Evolutionary conservation across 2,888 invertebrate genomes (phyloP), one percentile per base, ranked within the genome.

Genomic region (Catocala nupta): DNA sequence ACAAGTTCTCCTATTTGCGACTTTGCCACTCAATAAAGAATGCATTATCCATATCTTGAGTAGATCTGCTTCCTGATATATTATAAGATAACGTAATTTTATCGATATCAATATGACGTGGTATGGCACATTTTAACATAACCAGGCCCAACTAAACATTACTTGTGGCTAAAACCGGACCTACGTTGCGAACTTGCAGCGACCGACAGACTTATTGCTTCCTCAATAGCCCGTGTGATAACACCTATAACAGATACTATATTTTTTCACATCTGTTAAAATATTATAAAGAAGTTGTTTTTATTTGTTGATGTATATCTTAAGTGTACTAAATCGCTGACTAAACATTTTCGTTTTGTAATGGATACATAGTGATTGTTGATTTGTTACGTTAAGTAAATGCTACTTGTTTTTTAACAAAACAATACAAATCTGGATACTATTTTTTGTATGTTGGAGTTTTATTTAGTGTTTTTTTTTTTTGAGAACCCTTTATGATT

Each of bases 361-460:
- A 59, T 16, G 5, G 59, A 55, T 50, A 53, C 53, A 39, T 47
- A 65, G 61, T 68, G 64, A 63, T 69, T 69, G 67, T 75, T 71
- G 62, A 60, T 69, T 68, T 68, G 62, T 73, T 68, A 59, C 39
- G 47, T 71, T 70, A 66, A 63, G 48, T 39, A 39, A 59, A 52
- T 63, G 54, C 48, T 49, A 53, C 63, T 52, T n/a, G 58, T 73
- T 70, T 65, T 25, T 59, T 9, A 71, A 71, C 65, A 62, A 66
- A 64, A 69, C 59, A 66, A 68, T 57, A 63, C 51, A 72, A 71
- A 72, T 68, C 63, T 68, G 65, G 72, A 68, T 65, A 65, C 59
- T 75, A 72, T 75, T 62, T 75, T 67, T 77, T 64, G 62, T 66
- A 77, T 65, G 50, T 55, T 44, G 61, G 5, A 52, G 72, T 76